phyloP scores from a whole-genome alignment of 1,140 invertebrate species.

The Penaeus vannamei region DNA sequence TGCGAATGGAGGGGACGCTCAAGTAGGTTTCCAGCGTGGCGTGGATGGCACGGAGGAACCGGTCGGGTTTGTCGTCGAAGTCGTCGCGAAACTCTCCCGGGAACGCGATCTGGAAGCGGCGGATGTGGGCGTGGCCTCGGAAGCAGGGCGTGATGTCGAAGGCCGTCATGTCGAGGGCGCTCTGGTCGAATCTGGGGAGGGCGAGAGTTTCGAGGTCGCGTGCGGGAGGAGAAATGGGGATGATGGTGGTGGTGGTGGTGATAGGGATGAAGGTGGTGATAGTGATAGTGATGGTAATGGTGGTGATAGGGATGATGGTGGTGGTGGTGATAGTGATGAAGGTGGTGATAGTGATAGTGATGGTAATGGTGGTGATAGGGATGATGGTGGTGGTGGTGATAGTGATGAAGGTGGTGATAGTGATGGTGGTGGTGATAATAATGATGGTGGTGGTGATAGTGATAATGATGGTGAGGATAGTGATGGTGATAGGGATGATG shows the following conservation, averaged over 20 bases:
- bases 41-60: background rate
- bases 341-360: too few species aligned
- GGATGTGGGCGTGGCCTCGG: slow-evolving; percentile 46
- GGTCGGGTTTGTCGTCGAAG: background rate
- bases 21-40: background rate
- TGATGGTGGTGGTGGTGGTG: background rate
- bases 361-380: too few species aligned
- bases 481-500: too few species aligned
- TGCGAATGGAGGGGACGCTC: background rate
- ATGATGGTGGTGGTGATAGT: too few species aligned
- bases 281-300: too few species aligned
- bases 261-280: too few species aligned
- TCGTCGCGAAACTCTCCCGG: background rate
- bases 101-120: slow-evolving; percentile 50
- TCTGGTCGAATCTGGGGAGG: slow-evolving; percentile 16
- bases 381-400: too few species aligned
- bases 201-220: background rate
- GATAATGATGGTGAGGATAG: too few species aligned
- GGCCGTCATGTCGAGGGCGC: background rate
- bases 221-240: background rate
- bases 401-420: too few species aligned
- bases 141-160: slow-evolving; percentile 50
- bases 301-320: too few species aligned
- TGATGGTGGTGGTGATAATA: too few species aligned
- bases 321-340: too few species aligned